These are phyloP conservation scores for Mellivora capensis DNA, from an alignment of 2,113 vertebrate genomes.

Conservation along the genomic window DNA sequence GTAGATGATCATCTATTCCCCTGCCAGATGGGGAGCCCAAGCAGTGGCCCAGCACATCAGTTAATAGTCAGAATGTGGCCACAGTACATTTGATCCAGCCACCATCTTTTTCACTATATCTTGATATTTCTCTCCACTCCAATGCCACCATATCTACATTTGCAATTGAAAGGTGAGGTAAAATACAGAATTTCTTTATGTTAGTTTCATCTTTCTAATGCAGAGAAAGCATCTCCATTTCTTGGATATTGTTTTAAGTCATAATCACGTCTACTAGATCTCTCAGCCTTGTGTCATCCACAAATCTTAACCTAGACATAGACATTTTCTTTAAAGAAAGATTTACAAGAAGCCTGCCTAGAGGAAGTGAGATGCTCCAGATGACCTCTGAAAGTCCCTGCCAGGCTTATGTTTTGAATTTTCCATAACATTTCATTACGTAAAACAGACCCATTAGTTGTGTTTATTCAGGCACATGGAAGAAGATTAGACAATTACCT, in stretches of 20 bases:
- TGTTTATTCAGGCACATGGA: slow-evolving; percentile 51
- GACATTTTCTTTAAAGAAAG: neutral
- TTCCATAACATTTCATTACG: slow-evolving; percentile 60
- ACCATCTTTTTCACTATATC: neutral
- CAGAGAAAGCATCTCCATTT: neutral
- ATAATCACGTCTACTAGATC: neutral
- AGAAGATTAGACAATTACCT: slow-evolving; percentile 55
- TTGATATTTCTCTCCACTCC: neutral
- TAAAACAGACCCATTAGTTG: slow-evolving; percentile 55
- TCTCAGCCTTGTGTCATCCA: neutral
- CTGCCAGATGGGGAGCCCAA: neutral
- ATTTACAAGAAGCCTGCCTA: neutral
- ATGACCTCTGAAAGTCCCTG: slow-evolving; percentile 31
- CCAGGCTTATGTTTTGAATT: slow-evolving; percentile 48
- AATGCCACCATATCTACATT: neutral
- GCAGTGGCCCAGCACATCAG: neutral
- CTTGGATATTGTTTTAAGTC: neutral
- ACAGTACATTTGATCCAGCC: neutral
- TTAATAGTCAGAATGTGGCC: neutral
- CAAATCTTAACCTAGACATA: neutral
- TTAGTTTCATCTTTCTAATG: neutral
- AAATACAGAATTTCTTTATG: neutral
- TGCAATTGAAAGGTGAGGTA: neutral
- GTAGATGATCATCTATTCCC: neutral
- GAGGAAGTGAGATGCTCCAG: slow-evolving; percentile 34